Percentiles rank a stretch among this genome's conserved stretches.
phyloP scores from a whole-genome alignment of 2,113 vertebrate species.

The Tringa solitaria region DNA sequence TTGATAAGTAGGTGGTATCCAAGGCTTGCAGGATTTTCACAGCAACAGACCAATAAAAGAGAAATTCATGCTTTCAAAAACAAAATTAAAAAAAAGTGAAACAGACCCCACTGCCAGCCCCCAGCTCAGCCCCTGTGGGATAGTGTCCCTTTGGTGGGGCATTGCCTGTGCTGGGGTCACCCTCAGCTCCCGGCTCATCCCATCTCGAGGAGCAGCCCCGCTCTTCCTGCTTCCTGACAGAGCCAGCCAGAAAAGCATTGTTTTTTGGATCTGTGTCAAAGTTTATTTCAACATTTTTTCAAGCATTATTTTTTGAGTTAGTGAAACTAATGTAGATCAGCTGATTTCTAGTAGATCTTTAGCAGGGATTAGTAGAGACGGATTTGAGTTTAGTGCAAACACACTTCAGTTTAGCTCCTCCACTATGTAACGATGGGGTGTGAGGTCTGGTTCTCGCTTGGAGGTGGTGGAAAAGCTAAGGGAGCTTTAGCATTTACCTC shows the following conservation, averaged over 20 bases:
- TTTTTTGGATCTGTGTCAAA: accelerated
- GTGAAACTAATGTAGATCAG: neutral
- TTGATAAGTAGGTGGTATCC: neutral
- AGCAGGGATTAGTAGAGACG: neutral
- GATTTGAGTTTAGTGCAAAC: neutral
- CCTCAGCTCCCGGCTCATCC: neutral
- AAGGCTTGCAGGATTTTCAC: neutral
- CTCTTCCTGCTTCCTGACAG: neutral
- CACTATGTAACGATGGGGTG: neutral
- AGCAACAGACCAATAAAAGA: neutral
- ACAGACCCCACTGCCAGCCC: accelerated
- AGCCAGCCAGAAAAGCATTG: neutral
- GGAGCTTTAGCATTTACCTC: neutral
- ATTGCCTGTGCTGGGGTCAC: neutral
- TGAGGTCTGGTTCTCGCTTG: neutral
- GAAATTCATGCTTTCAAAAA: neutral
- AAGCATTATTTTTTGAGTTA: neutral
- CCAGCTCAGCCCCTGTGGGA: neutral
- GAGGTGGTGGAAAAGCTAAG: neutral
- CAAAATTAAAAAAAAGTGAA: neutral
- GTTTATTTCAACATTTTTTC: neutral
- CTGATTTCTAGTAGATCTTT: neutral
- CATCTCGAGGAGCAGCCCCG: neutral
- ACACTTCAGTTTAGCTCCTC: neutral
- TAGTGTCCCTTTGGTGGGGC: neutral